These are phyloP conservation scores for Drosophila equinoxialis DNA, from an alignment of 1,140 invertebrate genomes.

Conservation along the genomic window DNA sequence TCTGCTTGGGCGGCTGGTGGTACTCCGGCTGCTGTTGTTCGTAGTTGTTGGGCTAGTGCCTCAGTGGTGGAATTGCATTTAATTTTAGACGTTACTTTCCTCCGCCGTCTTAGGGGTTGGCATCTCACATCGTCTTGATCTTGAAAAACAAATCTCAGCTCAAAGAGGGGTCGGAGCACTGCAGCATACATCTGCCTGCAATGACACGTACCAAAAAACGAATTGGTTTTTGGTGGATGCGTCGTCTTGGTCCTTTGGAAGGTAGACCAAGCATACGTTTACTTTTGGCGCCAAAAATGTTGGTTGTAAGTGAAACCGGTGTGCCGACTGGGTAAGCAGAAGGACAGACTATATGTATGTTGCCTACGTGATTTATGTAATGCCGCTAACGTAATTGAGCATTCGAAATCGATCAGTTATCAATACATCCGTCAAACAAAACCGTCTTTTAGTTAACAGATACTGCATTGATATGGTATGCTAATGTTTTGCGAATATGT, in stretches of 20 bases:
- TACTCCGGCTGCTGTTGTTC: conserved; percentile 19
- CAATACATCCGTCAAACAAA: no score
- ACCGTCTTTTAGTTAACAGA: neutral
- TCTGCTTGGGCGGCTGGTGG: conserved; percentile 25
- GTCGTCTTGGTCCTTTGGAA: neutral
- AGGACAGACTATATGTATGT: neutral
- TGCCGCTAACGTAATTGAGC: neutral
- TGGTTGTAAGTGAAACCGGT: conserved; percentile 4
- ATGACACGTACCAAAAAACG: conserved; percentile 48
- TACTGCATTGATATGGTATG: neutral
- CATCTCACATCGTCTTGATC: conserved; percentile 12
- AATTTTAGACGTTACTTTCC: conserved; percentile 60
- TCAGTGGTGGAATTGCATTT: conserved; percentile 61
- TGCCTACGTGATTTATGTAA: neutral
- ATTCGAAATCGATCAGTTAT: conserved; percentile 7
- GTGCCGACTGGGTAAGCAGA: neutral
- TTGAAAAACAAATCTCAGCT: conserved; percentile 39
- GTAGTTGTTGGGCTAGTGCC: neutral
- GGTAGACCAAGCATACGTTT: neutral
- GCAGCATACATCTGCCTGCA: conserved; percentile 24
- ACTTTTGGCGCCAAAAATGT: conserved; percentile 4
- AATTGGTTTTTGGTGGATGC: conserved; percentile 24
- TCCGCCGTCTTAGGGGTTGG: conserved; percentile 32
- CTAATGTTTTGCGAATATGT: neutral
- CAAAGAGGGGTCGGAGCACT: conserved; percentile 20